Evolutionary conservation across 2,113 vertebrate species (phyloP).

Genomic region (Dinomys branickii): DNA sequence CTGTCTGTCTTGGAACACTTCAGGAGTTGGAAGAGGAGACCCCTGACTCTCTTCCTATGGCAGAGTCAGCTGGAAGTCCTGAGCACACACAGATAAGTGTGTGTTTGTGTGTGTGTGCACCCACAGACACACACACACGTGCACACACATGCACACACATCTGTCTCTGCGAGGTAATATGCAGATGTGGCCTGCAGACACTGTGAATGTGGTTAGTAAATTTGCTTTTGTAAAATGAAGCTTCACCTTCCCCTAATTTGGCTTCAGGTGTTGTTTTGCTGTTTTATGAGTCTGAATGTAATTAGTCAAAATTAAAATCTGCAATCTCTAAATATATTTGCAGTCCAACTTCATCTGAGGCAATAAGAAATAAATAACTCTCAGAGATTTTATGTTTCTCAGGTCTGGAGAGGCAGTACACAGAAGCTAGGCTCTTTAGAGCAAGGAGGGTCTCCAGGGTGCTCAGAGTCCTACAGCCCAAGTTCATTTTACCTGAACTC

Average conservation of each 20-base stretch:
- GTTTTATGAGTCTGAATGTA: conserved; percentile 61
- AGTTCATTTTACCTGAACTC: background rate
- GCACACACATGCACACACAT: too few relatives aligned
- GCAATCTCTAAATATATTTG: conserved; percentile 30
- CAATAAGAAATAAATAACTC: conserved; percentile 57
- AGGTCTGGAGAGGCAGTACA: background rate
- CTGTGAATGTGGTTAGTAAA: accelerated
- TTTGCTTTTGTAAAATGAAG: background rate
- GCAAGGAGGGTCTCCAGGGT: background rate
- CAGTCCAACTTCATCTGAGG: conserved; percentile 43
- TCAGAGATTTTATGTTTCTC: conserved; percentile 3
- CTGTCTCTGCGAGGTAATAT: background rate
- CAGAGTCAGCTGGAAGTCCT: accelerated
- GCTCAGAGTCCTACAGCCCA: accelerated
- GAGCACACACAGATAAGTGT: too few relatives aligned
- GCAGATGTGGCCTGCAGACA: background rate
- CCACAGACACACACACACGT: accelerated
- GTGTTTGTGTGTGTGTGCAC: too few relatives aligned
- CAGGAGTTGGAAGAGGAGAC: background rate
- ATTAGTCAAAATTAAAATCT: conserved; percentile 67
- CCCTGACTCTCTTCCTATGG: accelerated
- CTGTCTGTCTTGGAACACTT: background rate
- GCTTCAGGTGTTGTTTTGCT: background rate
- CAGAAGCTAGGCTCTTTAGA: background rate
- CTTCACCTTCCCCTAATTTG: background rate